Evolutionary conservation across 2,113 vertebrate species (phyloP).

Genomic region (Platysteira castanea): DNA sequence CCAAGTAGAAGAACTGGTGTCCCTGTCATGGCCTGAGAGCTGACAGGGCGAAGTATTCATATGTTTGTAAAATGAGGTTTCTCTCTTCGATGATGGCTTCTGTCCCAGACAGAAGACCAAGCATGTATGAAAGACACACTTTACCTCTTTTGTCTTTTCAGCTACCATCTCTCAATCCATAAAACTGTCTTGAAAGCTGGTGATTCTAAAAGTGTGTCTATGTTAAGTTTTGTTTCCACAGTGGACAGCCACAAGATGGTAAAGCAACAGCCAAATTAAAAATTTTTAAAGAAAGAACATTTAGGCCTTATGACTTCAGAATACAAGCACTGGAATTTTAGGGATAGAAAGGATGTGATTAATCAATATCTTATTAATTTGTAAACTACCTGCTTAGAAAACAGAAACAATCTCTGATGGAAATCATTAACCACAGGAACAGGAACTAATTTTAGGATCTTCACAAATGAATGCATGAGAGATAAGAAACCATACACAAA

Average conservation of each 20-base stretch:
- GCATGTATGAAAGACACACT: neutral
- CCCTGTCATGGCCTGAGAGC: neutral
- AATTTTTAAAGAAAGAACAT: neutral
- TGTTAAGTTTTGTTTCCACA: neutral
- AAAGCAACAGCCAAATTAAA: neutral
- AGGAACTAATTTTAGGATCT: neutral
- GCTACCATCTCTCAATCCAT: neutral
- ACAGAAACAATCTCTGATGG: neutral
- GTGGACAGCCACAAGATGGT: neutral
- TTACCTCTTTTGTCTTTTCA: neutral
- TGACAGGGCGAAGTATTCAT: neutral
- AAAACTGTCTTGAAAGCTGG: neutral
- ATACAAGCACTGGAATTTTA: neutral
- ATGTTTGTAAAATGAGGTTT: neutral
- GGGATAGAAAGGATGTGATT: neutral
- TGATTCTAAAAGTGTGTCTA: neutral
- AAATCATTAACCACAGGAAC: neutral
- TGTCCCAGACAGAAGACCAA: neutral
- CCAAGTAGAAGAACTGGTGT: neutral
- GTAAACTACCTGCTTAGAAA: neutral
- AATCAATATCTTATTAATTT: neutral
- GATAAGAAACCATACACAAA: neutral
- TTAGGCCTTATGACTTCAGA: neutral
- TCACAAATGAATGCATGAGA: neutral
- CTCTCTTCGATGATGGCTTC: neutral